phyloP scores from a whole-genome alignment of 2,113 vertebrate species.

The Cinclus mexicanus region DNA sequence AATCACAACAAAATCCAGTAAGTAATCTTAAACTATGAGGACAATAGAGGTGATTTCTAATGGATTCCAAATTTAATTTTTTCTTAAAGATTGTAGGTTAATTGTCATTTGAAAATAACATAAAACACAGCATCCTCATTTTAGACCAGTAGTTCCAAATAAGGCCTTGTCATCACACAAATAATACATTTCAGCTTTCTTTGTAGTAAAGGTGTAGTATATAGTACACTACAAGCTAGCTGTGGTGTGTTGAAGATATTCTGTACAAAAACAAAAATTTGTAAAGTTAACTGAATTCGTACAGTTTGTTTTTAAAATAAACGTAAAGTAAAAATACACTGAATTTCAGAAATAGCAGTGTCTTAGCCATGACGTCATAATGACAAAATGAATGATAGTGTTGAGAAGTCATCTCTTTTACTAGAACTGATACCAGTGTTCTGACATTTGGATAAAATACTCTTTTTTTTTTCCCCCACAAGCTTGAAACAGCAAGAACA shows the following conservation, averaged over 20 bases:
- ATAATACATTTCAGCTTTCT: not conserved
- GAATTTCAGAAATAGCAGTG: not conserved
- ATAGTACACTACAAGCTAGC: not conserved
- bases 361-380: not conserved
- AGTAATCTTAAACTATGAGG: not conserved
- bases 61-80: not conserved
- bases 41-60: not conserved
- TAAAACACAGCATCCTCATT: not conserved
- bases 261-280: not conserved
- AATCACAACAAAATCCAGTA: not conserved
- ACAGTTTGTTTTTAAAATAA: not conserved
- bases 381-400: rapidly evolving
- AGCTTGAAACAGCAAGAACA: not conserved
- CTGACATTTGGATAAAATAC: not conserved
- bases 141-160: not conserved
- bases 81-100: not conserved
- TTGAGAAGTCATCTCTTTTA: not conserved
- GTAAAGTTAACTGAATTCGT: not conserved
- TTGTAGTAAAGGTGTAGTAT: not conserved
- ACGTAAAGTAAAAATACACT: not conserved
- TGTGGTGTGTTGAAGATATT: not conserved
- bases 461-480: rapidly evolving
- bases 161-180: not conserved
- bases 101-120: not conserved
- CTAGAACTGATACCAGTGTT: not conserved